A percentile compares a stretch with the other conserved stretches of the same genome.
These are phyloP conservation scores for Thecocarcelia acutangulata DNA, from an alignment of 2,888 invertebrate genomes.

Conservation along the genomic window DNA sequence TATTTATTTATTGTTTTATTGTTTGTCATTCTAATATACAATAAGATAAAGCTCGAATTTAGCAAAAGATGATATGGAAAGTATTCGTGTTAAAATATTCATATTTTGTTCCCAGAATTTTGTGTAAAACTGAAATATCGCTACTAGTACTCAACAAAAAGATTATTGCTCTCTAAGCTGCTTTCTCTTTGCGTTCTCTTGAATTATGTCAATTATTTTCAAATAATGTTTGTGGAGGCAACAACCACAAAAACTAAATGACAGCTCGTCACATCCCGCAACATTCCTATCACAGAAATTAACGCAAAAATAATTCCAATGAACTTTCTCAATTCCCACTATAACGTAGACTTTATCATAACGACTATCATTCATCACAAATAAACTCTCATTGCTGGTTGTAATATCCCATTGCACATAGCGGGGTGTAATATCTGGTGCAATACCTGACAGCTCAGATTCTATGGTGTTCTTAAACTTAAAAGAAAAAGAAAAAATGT, in stretches of 20 bases:
- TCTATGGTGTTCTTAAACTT: too few relatives aligned
- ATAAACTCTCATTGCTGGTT: not conserved
- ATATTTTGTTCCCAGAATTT: too few relatives aligned
- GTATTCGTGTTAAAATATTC: too few relatives aligned
- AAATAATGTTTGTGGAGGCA: not conserved
- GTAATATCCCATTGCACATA: not conserved
- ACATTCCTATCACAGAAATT: too few relatives aligned
- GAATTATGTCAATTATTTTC: not conserved
- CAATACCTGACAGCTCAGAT: not conserved
- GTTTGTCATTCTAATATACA: too few relatives aligned
- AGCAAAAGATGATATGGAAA: too few relatives aligned
- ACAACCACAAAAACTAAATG: not conserved
- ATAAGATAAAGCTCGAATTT: too few relatives aligned
- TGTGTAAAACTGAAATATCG: too few relatives aligned
- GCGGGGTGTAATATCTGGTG: not conserved
- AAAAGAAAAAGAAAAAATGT: too few relatives aligned
- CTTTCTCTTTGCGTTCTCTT: not conserved
- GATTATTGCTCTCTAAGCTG: too few relatives aligned
- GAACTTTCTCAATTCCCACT: not conserved
- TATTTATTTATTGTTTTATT: too few relatives aligned
- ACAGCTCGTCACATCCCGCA: not conserved
- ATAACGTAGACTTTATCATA: not conserved
- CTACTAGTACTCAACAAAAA: too few relatives aligned
- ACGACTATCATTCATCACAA: not conserved
- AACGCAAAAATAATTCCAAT: not conserved